These are phyloP conservation scores for Drosophila cardini DNA, from an alignment of 1,140 invertebrate genomes.

Conservation along the genomic window DNA sequence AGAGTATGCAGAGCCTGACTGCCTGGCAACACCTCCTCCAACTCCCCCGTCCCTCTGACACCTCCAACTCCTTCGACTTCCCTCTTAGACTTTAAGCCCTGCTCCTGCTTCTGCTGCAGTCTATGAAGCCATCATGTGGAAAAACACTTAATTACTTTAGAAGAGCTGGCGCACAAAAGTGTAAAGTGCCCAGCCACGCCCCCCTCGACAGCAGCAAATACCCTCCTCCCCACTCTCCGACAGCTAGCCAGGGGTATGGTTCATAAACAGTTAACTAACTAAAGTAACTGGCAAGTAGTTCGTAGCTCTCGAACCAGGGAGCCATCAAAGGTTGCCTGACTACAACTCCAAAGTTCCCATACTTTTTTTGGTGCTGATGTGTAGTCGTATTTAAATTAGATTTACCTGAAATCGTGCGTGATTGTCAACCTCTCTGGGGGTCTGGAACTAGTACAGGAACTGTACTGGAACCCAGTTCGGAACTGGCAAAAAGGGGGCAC, in stretches of 20 bases:
- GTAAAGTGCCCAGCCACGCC: conserved; percentile 77
- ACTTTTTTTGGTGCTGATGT: conserved; percentile 43
- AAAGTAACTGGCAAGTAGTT: conserved; percentile 67
- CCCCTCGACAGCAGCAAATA: too few relatives aligned
- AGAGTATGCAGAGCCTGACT: conserved; percentile 66
- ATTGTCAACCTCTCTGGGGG: conserved; percentile 61
- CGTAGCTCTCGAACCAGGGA: conserved; percentile 10
- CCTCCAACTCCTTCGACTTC: conserved; percentile 25
- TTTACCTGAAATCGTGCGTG: conserved; percentile 82
- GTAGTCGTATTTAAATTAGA: conserved; percentile 83
- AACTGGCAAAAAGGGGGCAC: conserved; percentile 12
- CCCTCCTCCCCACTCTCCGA: background rate
- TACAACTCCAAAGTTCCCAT: background rate
- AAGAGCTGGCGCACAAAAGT: conserved; percentile 79
- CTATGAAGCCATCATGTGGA: conserved; percentile 82
- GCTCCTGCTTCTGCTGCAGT: conserved; percentile 35
- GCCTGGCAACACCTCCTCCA: conserved; percentile 48
- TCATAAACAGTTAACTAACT: conserved; percentile 83
- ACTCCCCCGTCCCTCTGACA: background rate
- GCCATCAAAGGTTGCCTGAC: conserved; percentile 71
- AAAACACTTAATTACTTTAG: conserved; percentile 83
- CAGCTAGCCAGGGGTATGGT: conserved; percentile 30
- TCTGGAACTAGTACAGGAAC: background rate
- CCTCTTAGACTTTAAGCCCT: conserved; percentile 14
- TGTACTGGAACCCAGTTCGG: background rate